phyloP scores from a whole-genome alignment of 53 echinoderm and acorn worm species.

The Apostichopus leukothele region DNA sequence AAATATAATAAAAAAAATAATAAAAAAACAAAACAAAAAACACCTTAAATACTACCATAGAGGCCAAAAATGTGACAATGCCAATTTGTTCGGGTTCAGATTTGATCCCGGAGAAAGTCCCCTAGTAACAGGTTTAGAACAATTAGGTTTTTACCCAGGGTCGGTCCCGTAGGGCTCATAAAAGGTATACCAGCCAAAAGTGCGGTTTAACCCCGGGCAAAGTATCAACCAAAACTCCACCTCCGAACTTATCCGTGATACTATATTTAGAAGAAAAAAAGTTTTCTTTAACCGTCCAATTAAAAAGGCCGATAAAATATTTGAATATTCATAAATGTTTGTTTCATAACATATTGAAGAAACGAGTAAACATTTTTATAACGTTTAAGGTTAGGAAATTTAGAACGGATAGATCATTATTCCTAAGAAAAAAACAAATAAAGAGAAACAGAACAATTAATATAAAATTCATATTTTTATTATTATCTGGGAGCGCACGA shows the following conservation, averaged over 20 bases:
- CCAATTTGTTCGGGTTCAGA: conserved; percentile 30
- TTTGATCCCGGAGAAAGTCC: not conserved
- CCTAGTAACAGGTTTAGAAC: not conserved
- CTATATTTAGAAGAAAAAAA: not conserved
- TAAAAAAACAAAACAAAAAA: not conserved
- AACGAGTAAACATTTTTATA: no score
- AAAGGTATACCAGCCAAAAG: conserved; percentile 15
- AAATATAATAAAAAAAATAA: no score
- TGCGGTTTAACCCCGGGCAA: conserved; percentile 10
- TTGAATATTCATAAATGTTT: not conserved
- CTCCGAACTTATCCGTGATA: not conserved
- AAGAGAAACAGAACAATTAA: no score
- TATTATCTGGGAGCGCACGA: no score
- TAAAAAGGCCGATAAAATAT: not conserved
- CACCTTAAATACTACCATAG: not conserved
- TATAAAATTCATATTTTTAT: no score
- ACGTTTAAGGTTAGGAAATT: no score
- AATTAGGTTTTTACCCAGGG: conserved; percentile 13
- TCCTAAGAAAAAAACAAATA: no score
- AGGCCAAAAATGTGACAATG: not conserved
- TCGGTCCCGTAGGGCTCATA: conserved; percentile 2
- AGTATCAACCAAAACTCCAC: not conserved
- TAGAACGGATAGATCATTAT: no score
- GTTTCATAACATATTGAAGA: not conserved
- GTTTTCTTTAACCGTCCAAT: not conserved